Percentiles rank a stretch among this genome's conserved stretches.
Evolutionary conservation across 2,888 invertebrate genomes (phyloP).

Genomic region (Morinoia aosen): DNA sequence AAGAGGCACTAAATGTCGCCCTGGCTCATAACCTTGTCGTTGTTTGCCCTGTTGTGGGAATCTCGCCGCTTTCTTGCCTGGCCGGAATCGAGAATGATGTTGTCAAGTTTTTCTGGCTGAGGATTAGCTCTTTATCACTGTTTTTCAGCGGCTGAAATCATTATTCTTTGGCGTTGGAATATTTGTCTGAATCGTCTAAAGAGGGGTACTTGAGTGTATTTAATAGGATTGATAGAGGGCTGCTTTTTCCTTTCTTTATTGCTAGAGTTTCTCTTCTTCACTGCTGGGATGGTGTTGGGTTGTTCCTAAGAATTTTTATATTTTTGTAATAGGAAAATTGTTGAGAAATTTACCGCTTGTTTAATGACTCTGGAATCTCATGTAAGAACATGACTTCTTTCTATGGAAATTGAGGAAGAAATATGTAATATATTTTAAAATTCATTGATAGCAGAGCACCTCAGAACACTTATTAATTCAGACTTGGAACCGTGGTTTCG

Average conservation of each 20-base stretch:
- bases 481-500: slow-evolving; percentile 47
- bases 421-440: too few relatives aligned
- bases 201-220: background rate
- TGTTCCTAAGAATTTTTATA: too few relatives aligned
- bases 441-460: background rate
- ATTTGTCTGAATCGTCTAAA: background rate
- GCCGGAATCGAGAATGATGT: slow-evolving; percentile 35
- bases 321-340: too few relatives aligned
- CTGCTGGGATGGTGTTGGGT: too few relatives aligned
- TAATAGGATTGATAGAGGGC: background rate
- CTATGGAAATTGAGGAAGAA: too few relatives aligned
- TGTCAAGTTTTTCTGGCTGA: background rate
- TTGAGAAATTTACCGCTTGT: too few relatives aligned
- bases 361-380: too few relatives aligned
- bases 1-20: slow-evolving; percentile 47
- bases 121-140: slow-evolving; percentile 3
- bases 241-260: background rate
- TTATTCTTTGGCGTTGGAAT: background rate
- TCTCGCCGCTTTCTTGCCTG: slow-evolving; percentile 43
- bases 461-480: slow-evolving; percentile 49
- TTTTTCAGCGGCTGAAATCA: background rate
- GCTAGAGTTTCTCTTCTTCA: background rate
- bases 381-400: too few relatives aligned
- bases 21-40: slow-evolving; percentile 47
- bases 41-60: slow-evolving; percentile 53